These are phyloP conservation scores for Diaprepes abbreviatus DNA, from an alignment of 2,888 invertebrate genomes.

Conservation along the genomic window DNA sequence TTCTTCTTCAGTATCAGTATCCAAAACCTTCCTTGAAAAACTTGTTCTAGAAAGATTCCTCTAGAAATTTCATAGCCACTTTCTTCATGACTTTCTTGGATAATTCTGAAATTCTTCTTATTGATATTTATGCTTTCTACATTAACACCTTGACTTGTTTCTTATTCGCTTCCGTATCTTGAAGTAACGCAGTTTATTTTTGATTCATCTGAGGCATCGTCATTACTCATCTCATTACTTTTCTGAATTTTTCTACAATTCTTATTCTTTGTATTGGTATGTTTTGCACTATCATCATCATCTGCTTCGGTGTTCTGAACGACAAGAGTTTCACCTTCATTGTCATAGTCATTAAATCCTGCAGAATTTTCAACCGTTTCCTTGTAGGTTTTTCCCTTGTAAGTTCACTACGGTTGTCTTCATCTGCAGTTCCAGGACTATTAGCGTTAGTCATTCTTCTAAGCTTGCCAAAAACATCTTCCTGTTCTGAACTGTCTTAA, in stretches of 20 bases:
- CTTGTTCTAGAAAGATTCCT: background rate
- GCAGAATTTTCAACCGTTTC: too few relatives aligned
- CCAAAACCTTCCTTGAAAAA: constrained; percentile 30
- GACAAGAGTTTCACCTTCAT: background rate
- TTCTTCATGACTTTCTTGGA: constrained; percentile 44
- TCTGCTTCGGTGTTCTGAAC: constrained; percentile 18
- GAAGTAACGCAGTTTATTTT: background rate
- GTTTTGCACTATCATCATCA: background rate
- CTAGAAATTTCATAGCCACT: constrained; percentile 29
- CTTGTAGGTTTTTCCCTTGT: too few relatives aligned
- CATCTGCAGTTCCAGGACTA: constrained; percentile 27
- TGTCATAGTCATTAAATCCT: too few relatives aligned
- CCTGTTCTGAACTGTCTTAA: constrained; percentile 58
- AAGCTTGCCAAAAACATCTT: constrained; percentile 64
- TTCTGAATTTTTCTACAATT: too few relatives aligned
- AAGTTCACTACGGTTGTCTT: too few relatives aligned
- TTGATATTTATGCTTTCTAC: background rate
- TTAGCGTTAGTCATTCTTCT: constrained; percentile 53
- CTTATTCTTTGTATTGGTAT: background rate
- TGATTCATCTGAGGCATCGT: too few relatives aligned
- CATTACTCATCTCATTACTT: too few relatives aligned
- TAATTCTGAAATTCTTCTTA: constrained; percentile 29
- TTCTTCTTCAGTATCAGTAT: constrained; percentile 48
- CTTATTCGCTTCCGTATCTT: constrained; percentile 13
- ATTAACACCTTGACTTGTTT: background rate